Conservation (phyloP, 2,113 vertebrate species). For the Orcinus orca region DNA sequence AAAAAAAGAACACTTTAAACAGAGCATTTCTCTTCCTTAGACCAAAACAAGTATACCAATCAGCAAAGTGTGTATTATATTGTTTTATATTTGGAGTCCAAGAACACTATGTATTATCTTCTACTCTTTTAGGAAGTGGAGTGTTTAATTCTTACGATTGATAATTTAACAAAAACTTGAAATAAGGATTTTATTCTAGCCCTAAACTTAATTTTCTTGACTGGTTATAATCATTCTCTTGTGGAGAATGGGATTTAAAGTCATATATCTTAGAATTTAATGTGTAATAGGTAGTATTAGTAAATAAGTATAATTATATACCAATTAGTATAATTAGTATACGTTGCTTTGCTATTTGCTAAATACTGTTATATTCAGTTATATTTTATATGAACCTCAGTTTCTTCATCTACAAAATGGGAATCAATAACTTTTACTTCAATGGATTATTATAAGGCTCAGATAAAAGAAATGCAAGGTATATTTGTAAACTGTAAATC, state of each 20-base stretch:
- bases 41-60: background rate
- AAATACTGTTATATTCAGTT: background rate
- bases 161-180: background rate
- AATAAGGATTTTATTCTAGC: background rate
- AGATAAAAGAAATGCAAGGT: background rate
- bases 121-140: background rate
- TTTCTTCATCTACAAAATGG: background rate
- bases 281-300: background rate
- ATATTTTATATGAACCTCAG: background rate
- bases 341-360: background rate
- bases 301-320: background rate
- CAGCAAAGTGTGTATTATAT: background rate
- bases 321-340: background rate
- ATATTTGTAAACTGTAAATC: background rate
- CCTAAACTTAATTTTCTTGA: slow-evolving; percentile 17
- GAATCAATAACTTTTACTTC: background rate
- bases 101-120: background rate
- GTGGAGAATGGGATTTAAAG: background rate
- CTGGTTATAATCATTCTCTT: background rate
- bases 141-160: background rate
- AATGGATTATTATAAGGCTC: background rate
- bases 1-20: background rate
- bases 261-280: background rate
- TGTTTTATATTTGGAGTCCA: background rate
- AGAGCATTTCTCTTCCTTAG: background rate